These are phyloP conservation scores for Gobius niger DNA, from an alignment of 2,113 vertebrate species.

Conservation along the genomic window DNA sequence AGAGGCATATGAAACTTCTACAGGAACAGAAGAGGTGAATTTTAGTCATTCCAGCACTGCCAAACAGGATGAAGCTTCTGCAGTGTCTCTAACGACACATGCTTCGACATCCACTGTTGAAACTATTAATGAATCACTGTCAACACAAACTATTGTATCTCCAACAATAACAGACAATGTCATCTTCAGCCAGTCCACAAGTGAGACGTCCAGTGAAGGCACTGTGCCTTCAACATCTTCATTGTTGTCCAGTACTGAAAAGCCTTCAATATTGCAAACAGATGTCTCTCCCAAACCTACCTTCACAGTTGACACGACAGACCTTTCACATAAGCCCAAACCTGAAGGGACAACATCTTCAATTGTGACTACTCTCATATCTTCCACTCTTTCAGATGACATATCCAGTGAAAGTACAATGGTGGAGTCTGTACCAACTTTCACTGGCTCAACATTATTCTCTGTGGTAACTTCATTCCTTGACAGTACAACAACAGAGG, in stretches of 20 bases:
- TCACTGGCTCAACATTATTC: neutral
- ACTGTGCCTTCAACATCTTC: neutral
- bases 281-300: neutral
- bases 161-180: neutral
- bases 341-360: neutral
- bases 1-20: neutral
- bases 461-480: neutral
- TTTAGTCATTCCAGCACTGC: no score
- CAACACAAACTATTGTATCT: neutral
- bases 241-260: constrained; percentile 11
- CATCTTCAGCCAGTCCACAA: neutral
- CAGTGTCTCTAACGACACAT: no score
- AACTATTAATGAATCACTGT: neutral
- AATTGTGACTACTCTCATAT: neutral
- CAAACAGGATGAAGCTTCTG: no score
- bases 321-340: neutral
- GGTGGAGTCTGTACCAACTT: neutral
- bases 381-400: neutral
- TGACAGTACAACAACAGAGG: neutral
- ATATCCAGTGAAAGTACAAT: neutral
- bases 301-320: no score
- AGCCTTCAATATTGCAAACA: neutral
- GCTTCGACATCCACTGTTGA: neutral
- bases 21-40: neutral
- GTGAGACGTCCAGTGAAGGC: neutral